Base-by-base conservation (phyloP, 1,140 invertebrate species). In the Octopus sinensis region DNA sequence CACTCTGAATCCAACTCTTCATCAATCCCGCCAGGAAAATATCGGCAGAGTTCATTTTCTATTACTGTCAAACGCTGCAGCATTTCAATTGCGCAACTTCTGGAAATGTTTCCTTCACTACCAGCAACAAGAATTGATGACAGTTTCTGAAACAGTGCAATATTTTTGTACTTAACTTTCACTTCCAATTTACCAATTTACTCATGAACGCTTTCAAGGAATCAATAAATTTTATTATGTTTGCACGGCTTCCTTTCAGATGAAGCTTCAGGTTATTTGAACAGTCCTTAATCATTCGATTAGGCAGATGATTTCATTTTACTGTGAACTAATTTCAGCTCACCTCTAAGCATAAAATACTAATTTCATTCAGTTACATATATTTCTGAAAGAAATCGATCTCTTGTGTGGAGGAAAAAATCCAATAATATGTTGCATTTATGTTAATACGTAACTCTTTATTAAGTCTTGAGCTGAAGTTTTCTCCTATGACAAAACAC, bases 151-250 rank as follows among this genome's bases (percentile, higher is more conserved):
- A 68, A 68, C 62, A 68, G 12, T 68, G 62, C 62, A 68, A 68
- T n/a, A 68, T 68, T 68, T n/a, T n/a, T 68, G 62, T 13, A 12
- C 62, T 68, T 68, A n/a, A n/a, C 62, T 68, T n/a, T 68, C 62
- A 13, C 62, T 68, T n/a, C 62, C 62, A 68, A 68, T 68, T 68
- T 68, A 13, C 62, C 62, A 68, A 68, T 12, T 68, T 68, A n/a
- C 62, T 68, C 62, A 68, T 68, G 62, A 68, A 68, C 12, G 62
- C 62, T 68, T 68, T 68, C 62, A 68, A 68, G 62, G 62, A 68
- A 68, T 68, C 62, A 12, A 68, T 68, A n/a, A 68, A 68, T 68
- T 68, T 68, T 68, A 68, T 68, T 12, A 68, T 68, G 62, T 68
- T 68, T 68, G 62, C n/a, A 68, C n/a, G 12, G 12, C 62, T 68